Percentiles rank a stretch among this genome's conserved stretches.
phyloP scores from a whole-genome alignment of 1,140 invertebrate species.

The Helicoverpa armigera region DNA sequence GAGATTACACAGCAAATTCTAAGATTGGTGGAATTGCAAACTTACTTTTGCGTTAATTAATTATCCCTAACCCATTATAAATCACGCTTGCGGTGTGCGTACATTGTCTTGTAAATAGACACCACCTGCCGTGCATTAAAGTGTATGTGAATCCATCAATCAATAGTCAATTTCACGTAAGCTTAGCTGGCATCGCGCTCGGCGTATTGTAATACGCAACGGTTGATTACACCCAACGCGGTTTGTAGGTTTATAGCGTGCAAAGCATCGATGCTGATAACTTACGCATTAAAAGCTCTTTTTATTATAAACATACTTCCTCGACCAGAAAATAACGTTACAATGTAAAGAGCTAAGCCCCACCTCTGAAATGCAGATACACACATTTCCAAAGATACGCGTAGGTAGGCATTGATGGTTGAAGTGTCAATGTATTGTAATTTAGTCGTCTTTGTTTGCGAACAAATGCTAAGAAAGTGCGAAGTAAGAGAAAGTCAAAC shows the following conservation, averaged over 20 bases:
- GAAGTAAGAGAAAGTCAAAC: neutral
- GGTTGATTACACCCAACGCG: slow-evolving; percentile 22
- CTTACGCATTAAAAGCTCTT: neutral
- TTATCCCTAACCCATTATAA: neutral
- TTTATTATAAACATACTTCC: neutral
- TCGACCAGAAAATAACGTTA: too few relatives aligned
- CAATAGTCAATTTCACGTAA: slow-evolving; percentile 36
- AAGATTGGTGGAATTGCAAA: neutral
- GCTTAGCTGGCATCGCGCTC: slow-evolving; percentile 14
- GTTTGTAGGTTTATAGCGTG: neutral
- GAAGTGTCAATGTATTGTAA: neutral
- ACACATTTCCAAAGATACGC: too few relatives aligned
- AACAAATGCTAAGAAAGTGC: neutral
- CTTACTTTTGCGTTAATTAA: neutral
- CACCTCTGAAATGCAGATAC: too few relatives aligned
- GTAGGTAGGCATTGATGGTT: neutral
- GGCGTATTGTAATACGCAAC: slow-evolving; percentile 22
- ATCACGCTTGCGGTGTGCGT: neutral
- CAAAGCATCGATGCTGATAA: neutral
- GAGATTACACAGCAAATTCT: too few relatives aligned
- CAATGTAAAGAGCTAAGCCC: too few relatives aligned
- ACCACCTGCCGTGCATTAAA: neutral
- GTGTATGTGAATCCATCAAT: slow-evolving; percentile 12
- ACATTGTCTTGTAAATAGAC: neutral
- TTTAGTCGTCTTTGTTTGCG: neutral